Evolutionary conservation across 2,113 vertebrate species (phyloP), one percentile per base, ranked within the genome.

Genomic region (Platichthys flesus): DNA sequence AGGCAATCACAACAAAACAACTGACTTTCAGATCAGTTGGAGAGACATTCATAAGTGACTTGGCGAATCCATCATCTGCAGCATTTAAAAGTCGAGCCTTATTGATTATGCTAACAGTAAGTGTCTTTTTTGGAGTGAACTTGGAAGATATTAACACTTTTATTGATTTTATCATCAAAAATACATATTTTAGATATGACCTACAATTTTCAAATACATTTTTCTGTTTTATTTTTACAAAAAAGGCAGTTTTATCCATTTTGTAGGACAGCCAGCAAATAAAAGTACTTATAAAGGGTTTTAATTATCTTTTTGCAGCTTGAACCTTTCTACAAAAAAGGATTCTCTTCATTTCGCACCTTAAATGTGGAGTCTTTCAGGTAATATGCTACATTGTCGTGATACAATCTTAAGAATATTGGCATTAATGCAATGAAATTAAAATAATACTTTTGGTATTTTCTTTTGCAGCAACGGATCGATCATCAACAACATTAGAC

Each of bases 401-500:
- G 9, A 66, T 10, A 35, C 9, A 21, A 76, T 58, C 4, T 61
- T 2, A n/a, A 62, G 3, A 57, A n/a, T 7, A 14, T 54, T 31
- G 6, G 5, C 31, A 2, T 9, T 14, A 59, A 13, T 8, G 0
- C 2, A 21, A 1, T 28, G 49, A 3, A 15, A 35, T 37, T 56
- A 1, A 37, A 71, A 67, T 0, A 23, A 10, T 47, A 26, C 14
- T 28, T 40, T 5, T 57, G 18, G 0, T 45, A 0, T 9, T 67
- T 67, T 2, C 7, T 12, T 78, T 76, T 72, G 0, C 78, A 90
- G 90, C 1, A 40, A 61, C 28, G 88, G 85, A 52, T 89, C 85
- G 16, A 67, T 86, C 55, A 40, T 82, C 49, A 83, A 77, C 20
- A 28, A 2, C 2, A 0, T 6, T 71, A 1, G 0, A 55, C 2